A percentile compares a stretch with the other conserved stretches of the same genome.
Conservation (phyloP, 1,140 invertebrate species). For the Tribolium castaneum region DNA sequence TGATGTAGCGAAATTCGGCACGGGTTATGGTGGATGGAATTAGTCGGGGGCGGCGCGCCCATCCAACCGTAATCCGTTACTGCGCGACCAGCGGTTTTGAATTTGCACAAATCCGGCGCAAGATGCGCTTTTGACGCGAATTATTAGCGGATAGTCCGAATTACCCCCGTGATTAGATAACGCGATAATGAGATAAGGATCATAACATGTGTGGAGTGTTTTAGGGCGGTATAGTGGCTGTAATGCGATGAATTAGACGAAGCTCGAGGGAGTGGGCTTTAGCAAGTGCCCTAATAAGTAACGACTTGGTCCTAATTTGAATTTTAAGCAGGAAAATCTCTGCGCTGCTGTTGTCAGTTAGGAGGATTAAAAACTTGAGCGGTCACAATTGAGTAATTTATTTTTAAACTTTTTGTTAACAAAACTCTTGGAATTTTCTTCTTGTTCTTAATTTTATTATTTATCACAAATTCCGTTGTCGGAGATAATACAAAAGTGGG, state of each 20-base stretch:
- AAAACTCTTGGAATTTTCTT: not conserved
- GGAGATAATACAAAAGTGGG: no score
- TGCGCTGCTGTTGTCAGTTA: slow-evolving; percentile 1
- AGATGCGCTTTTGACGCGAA: slow-evolving; percentile 1
- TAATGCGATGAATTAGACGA: slow-evolving; percentile 46
- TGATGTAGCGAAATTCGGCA: not conserved
- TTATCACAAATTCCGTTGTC: no score
- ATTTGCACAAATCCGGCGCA: slow-evolving; percentile 9
- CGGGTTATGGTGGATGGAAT: slow-evolving; percentile 12
- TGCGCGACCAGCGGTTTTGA: slow-evolving; percentile 27
- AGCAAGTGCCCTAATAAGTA: slow-evolving; percentile 29
- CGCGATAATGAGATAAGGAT: slow-evolving; percentile 58
- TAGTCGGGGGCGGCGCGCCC: slow-evolving; percentile 29
- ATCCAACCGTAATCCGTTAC: slow-evolving; percentile 43
- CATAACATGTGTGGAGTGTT: slow-evolving; percentile 60
- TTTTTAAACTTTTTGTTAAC: not conserved
- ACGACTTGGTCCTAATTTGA: slow-evolving; percentile 14
- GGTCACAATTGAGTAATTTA: not conserved
- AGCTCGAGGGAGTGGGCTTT: slow-evolving; percentile 35
- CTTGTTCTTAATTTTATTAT: no score
- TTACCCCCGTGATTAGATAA: slow-evolving; percentile 40
- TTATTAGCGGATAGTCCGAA: not conserved
- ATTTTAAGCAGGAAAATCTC: not conserved
- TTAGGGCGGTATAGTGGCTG: slow-evolving; percentile 51
- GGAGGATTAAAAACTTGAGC: slow-evolving; percentile 8